Percentiles rank a stretch among this genome's conserved stretches.
Conservation (phyloP, 2,113 vertebrate genomes). For the Alethe castanea region DNA sequence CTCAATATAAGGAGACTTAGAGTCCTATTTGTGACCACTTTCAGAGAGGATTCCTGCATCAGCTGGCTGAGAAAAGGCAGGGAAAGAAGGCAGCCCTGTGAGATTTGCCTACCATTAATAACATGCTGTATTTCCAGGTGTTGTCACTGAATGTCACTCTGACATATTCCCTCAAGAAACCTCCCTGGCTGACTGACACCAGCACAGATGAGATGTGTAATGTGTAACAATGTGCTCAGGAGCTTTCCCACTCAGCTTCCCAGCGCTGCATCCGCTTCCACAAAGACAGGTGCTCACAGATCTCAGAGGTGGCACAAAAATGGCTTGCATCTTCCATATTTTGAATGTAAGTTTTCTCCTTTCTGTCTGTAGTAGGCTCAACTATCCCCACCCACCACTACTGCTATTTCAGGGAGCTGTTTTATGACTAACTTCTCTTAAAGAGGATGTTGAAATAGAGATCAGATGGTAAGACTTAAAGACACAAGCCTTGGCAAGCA, state of each 20-base stretch:
- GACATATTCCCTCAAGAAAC: neutral
- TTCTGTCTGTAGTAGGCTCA: neutral
- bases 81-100: neutral
- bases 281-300: neutral
- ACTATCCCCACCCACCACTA: neutral
- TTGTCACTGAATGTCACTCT: constrained; percentile 26
- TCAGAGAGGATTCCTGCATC: neutral
- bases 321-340: neutral
- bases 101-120: constrained; percentile 17
- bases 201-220: neutral
- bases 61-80: neutral
- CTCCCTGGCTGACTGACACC: neutral
- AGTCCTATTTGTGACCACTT: constrained; percentile 13
- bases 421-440: neutral
- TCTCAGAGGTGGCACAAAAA: neutral
- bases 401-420: neutral
- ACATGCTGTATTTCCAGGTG: neutral
- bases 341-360: neutral
- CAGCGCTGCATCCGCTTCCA: neutral
- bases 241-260: neutral
- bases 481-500: neutral
- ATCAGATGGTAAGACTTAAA: neutral
- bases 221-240: neutral
- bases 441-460: neutral
- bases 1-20: neutral